Conservation (phyloP, 2,797 vertebrate species). For the Molossus molossus region DNA sequence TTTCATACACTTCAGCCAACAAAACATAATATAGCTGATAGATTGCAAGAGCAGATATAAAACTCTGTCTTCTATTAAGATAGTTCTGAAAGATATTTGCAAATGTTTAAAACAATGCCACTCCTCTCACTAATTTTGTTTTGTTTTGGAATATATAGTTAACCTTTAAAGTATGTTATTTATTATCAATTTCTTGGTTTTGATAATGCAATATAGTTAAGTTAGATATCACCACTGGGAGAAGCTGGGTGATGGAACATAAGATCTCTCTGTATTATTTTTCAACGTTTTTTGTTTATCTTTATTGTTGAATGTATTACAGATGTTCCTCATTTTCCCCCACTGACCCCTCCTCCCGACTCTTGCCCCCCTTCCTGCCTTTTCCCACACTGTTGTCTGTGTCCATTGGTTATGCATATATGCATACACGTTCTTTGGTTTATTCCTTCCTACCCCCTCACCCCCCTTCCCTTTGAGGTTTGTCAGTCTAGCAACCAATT, state of each 20-base stretch:
- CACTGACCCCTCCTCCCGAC: too few species aligned
- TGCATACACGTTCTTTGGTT: too few species aligned
- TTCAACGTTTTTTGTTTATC: too few species aligned
- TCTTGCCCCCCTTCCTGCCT: too few species aligned
- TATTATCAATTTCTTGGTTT: conserved; percentile 14
- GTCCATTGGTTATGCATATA: too few species aligned
- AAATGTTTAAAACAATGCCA: not conserved
- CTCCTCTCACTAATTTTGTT: not conserved
- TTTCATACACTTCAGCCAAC: not conserved
- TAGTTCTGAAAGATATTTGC: not conserved
- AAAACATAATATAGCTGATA: not conserved
- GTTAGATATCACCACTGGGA: not conserved
- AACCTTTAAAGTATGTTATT: conserved; percentile 5
- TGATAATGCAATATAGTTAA: not conserved
- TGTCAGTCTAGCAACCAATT: too few species aligned
- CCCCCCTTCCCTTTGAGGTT: too few species aligned
- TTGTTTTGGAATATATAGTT: not conserved
- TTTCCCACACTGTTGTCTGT: too few species aligned
- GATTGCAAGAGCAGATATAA: not conserved
- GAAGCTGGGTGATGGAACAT: not conserved
- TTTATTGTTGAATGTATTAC: too few species aligned
- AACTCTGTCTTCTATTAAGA: not conserved
- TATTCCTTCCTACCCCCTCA: too few species aligned
- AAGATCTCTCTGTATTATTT: not conserved
- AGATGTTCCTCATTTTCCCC: too few species aligned